Evolutionary conservation across 2,113 vertebrate species (phyloP), one percentile per base, ranked within the genome.

Genomic region (Egretta garzetta): DNA sequence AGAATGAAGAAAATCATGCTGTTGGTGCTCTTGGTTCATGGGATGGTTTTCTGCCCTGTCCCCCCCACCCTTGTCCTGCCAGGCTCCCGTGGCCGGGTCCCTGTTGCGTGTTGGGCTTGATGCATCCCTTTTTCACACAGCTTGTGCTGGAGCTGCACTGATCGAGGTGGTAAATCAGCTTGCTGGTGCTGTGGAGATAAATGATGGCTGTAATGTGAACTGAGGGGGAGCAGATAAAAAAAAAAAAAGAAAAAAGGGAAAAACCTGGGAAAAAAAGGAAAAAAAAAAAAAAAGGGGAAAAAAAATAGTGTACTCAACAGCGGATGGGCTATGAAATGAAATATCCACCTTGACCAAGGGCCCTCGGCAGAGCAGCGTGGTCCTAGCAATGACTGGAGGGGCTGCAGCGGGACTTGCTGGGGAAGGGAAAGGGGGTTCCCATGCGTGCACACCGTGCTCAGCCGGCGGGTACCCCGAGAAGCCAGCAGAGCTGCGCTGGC

Each of bases 141-240:
- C 50, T 88, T 16, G 4, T 84, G 81, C 85, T 9, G 20, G 80
- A 88, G 45, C 89, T 71, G 80, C 33, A 9, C 76, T 32, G 79
- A 96, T 88, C 3, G 8, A 70, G 88, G 94, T 79, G 68, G 92
- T 97, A 95, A 96, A 95, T 98, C 94, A 97, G 58, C 70, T 88
- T 95, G 62, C 73, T 2, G n/a, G 74, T 88, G 87, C 56, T 55
- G 91, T 62, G 59, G 94, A 94, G 96, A 98, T 91, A 94, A 97
- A 97, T 93, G 91, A 92, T 80, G 86, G 83, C 76, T 93, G 74
- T 96, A 96, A 96, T 70, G 39, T 24, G 86, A 92, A 92, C 87
- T 67, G 85, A 97, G 88, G 80, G 59, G 83, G 88, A 96, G 92
- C 72, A 95, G 93, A 96, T 82, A 39, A 79, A 63, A 95, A 90